Percentiles rank a stretch among this genome's conserved stretches.
These are phyloP conservation scores for Astropecten irregularis DNA, from an alignment of 53 echinoderm and acorn worm species.

Conservation along the genomic window DNA sequence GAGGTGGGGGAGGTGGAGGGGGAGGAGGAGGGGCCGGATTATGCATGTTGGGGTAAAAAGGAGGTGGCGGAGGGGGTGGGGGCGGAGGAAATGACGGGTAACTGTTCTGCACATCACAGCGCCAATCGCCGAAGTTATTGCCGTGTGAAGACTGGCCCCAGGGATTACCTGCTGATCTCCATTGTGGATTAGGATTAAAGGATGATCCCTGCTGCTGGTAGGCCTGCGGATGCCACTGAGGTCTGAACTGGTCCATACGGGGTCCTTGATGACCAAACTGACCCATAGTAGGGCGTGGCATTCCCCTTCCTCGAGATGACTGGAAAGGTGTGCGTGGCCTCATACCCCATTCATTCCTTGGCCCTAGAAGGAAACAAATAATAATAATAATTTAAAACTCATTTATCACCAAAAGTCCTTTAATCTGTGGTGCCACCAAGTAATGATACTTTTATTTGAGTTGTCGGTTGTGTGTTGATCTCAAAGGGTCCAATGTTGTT, in stretches of 20 bases:
- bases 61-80: background rate
- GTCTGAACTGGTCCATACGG: background rate
- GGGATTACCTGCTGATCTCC: constrained; percentile 22
- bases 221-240: background rate
- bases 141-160: background rate
- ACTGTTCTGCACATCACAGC: background rate
- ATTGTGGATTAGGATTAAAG: constrained; percentile 15
- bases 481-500: too few species aligned
- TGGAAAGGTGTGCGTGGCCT: constrained; percentile 17
- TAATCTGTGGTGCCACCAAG: background rate
- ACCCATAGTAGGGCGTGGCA: constrained; percentile 19
- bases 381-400: background rate
- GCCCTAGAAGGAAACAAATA: background rate
- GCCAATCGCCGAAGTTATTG: background rate
- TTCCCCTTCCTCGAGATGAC: constrained; percentile 13
- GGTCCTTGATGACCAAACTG: background rate
- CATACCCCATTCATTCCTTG: background rate
- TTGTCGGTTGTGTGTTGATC: too few species aligned
- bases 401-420: background rate
- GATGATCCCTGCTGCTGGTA: background rate
- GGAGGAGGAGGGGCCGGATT: constrained; percentile 43
- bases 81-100: background rate
- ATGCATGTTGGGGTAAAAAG: background rate
- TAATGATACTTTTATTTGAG: too few species aligned
- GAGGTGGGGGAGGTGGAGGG: constrained; percentile 41